A percentile compares a stretch with the other conserved stretches of the same genome.
phyloP scores from a whole-genome alignment of 1,140 invertebrate genomes.

The Lordiphosa clarofinis region DNA sequence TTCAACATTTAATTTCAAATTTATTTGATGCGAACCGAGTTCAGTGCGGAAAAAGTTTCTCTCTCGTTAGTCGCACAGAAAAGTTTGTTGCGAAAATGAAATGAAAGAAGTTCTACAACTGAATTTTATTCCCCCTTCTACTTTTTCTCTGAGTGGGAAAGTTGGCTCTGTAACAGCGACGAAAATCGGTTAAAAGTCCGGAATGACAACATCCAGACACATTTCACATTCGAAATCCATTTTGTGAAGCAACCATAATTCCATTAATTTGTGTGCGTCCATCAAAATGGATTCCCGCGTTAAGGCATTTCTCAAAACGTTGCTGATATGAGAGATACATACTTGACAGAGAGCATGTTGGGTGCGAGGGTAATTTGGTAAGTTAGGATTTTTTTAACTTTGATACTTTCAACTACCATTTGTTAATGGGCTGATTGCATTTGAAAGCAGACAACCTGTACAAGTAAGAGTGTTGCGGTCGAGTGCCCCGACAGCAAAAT shows the following conservation, averaged over 20 bases:
- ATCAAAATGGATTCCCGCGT: constrained; percentile 42
- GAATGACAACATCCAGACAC: constrained; percentile 53
- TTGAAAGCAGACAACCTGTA: no score
- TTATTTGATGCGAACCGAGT: constrained; percentile 44
- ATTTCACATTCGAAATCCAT: constrained; percentile 60
- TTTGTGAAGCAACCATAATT: constrained; percentile 51
- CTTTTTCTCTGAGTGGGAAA: constrained; percentile 3
- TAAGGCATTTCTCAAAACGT: constrained; percentile 18
- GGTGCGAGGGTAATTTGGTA: no score
- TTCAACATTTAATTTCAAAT: constrained; percentile 63
- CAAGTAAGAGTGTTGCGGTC: no score
- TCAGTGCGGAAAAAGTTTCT: constrained; percentile 45
- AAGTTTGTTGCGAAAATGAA: constrained; percentile 68
- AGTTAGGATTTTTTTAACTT: no score
- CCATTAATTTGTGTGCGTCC: constrained; percentile 58
- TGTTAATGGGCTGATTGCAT: no score
- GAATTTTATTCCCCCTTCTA: constrained; percentile 28
- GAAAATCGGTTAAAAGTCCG: constrained; percentile 47
- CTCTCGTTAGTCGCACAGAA: constrained; percentile 54
- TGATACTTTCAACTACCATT: no score
- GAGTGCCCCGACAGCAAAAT: no score
- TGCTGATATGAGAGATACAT: constrained; percentile 5
- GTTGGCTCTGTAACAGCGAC: constrained; percentile 27
- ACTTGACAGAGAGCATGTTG: no score
- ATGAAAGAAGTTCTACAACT: constrained; percentile 72